phyloP scores from a whole-genome alignment of 2,888 invertebrate genomes.

The Eurois occulta region DNA sequence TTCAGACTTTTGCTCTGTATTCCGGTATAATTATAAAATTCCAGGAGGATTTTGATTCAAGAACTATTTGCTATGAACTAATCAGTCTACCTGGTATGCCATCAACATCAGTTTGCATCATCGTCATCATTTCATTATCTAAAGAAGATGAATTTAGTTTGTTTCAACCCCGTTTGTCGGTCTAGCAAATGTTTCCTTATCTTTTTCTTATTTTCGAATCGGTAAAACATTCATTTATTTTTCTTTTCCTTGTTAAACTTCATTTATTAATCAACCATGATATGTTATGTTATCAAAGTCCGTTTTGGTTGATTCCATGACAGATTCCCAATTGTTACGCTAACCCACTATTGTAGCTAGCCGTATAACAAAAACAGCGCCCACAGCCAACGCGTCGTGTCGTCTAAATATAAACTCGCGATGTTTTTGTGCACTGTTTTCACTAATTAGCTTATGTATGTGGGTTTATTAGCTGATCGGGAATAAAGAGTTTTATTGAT shows the following conservation, averaged over 20 bases:
- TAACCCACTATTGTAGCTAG: slow-evolving; percentile 46
- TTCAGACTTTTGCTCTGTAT: background rate
- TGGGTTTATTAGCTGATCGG: slow-evolving; percentile 41
- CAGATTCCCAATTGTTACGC: slow-evolving; percentile 46
- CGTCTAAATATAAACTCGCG: slow-evolving; percentile 48
- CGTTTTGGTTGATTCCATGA: background rate
- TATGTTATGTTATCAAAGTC: background rate
- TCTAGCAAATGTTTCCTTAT: background rate
- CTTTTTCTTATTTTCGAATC: background rate
- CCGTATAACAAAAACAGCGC: slow-evolving; percentile 43
- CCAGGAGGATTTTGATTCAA: background rate
- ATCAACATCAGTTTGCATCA: background rate
- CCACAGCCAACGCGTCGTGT: slow-evolving; percentile 60
- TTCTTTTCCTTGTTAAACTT: background rate
- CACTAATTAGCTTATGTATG: slow-evolving; percentile 44
- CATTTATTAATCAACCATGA: background rate
- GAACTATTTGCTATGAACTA: background rate
- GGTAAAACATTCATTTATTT: background rate
- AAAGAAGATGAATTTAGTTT: background rate
- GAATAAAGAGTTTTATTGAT: slow-evolving; percentile 18
- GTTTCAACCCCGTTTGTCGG: background rate
- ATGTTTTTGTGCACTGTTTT: slow-evolving; percentile 48
- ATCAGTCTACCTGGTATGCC: background rate
- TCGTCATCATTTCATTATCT: background rate
- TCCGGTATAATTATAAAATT: background rate